Conservation (phyloP, 2,113 vertebrate species). For the Zapornia atra region DNA sequence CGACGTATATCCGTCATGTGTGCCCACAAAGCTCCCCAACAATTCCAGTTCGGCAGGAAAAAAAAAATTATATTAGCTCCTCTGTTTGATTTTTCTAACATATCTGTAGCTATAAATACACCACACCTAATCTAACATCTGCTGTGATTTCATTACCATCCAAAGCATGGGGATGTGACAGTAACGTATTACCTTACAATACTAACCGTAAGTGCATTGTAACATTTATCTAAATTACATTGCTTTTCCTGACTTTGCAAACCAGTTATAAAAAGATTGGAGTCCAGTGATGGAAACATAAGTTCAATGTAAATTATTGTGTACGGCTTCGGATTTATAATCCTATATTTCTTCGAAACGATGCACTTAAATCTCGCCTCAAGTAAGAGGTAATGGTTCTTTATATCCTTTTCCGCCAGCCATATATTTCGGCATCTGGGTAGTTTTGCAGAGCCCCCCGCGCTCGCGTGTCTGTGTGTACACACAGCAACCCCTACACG, state of each 20-base stretch:
- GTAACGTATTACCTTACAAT: constrained; percentile 70
- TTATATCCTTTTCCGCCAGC: constrained; percentile 47
- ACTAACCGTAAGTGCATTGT: constrained; percentile 56
- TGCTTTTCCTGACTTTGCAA: constrained; percentile 74
- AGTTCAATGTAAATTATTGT: constrained; percentile 62
- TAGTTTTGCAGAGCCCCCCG: constrained; percentile 13
- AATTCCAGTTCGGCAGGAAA: not conserved
- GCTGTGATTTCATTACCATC: constrained; percentile 72
- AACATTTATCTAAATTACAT: constrained; percentile 77
- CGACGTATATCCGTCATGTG: not conserved
- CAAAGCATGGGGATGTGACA: constrained; percentile 69
- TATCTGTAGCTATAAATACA: constrained; percentile 57
- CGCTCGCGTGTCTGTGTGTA: constrained; percentile 49
- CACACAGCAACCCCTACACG: constrained; percentile 8
- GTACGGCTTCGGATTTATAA: constrained; percentile 52
- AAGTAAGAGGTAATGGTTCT: constrained; percentile 57
- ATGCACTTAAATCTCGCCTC: constrained; percentile 50
- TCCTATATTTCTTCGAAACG: constrained; percentile 58
- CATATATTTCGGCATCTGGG: constrained; percentile 13
- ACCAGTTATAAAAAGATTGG: constrained; percentile 70
- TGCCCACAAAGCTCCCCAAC: not conserved
- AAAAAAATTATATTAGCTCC: not conserved
- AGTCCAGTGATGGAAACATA: constrained; percentile 61
- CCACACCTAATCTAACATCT: constrained; percentile 67
- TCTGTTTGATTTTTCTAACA: constrained; percentile 48